Base-by-base conservation (phyloP, 2,888 invertebrate species). In the Coleophora deauratella region DNA sequence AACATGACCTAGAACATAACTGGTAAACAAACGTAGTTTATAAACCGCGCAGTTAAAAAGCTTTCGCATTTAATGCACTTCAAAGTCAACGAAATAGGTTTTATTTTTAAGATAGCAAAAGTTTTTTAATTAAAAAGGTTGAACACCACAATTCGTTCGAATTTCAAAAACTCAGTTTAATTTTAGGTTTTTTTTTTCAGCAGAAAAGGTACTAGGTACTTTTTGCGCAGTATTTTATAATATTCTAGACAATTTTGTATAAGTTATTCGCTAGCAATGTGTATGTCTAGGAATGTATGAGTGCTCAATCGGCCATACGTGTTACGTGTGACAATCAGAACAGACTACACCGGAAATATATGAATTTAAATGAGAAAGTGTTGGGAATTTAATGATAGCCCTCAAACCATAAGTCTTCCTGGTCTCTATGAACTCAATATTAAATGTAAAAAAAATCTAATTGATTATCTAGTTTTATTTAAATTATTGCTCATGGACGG, bases 361-460 rank as follows among this genome's bases (percentile, higher is more conserved):
- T 82, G 80, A 82, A 85, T 85, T 81, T 79, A 76, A 82, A 85
- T 84, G 76, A 74, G 82, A 82, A 82, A 82, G 81, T 82, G 85
- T 77, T 74, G 79, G 74, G 82, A 82, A 82, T 85, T 79, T 82
- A 80, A 84, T 85, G 74, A 72, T 67, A 64, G 61, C 60, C 59
- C 75, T 76, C 72, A 67, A 59, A 62, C 72, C 74, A 74, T 66
- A 53, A 55, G 62, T 62, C 68, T 72, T 73, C 71, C 72, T 73
- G 64, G 63, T 63, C n/a, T 35, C 21, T 34, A 63, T 67, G 21
- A 21, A 4, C 3, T 21, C 21, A n/a, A n/a, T n/a, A n/a, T n/a
- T n/a, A n/a, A n/a, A n/a, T n/a, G n/a, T n/a, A n/a, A n/a, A n/a
- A n/a, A n/a, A n/a, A n/a, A n/a, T n/a, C n/a, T n/a, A n/a, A n/a